phyloP scores from a whole-genome alignment of 2,113 vertebrate genomes.

The Mugil cephalus region DNA sequence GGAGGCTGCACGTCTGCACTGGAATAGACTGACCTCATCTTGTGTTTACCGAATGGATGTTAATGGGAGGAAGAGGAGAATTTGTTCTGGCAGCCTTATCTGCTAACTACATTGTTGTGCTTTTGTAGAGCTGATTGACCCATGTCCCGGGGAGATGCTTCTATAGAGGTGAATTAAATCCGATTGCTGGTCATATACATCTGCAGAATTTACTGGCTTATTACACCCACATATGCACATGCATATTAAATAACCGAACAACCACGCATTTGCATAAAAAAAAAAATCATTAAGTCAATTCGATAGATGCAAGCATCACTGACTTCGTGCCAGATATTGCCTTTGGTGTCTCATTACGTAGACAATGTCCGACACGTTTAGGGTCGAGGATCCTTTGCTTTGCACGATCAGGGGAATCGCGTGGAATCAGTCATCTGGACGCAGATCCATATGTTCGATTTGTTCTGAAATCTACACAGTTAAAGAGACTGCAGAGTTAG shows the following conservation, averaged over 20 bases:
- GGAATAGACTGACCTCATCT: conserved; percentile 56
- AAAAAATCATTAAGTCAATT: conserved; percentile 41
- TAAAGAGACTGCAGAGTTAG: conserved; percentile 16
- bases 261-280: conserved; percentile 29
- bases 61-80: conserved; percentile 30
- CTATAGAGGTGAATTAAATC: conserved; percentile 2
- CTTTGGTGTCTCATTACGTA: conserved; percentile 46
- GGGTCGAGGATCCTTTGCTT: conserved; percentile 7
- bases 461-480: conserved; percentile 51
- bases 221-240: conserved; percentile 30
- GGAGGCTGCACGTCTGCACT: conserved; percentile 70
- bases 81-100: conserved; percentile 9
- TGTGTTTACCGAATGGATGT: conserved; percentile 48
- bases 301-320: conserved; percentile 26
- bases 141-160: background rate
- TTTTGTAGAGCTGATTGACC: conserved; percentile 13
- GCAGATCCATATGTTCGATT: conserved; percentile 30
- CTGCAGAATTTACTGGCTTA: background rate
- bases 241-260: conserved; percentile 16
- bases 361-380: conserved; percentile 13
- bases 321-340: conserved; percentile 19
- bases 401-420: conserved; percentile 4
- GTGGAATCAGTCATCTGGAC: conserved; percentile 1
- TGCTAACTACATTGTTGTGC: conserved; percentile 16
- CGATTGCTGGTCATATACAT: background rate